These are phyloP conservation scores for Vombatus ursinus DNA, from an alignment of 2,113 vertebrate species.

Conservation along the genomic window DNA sequence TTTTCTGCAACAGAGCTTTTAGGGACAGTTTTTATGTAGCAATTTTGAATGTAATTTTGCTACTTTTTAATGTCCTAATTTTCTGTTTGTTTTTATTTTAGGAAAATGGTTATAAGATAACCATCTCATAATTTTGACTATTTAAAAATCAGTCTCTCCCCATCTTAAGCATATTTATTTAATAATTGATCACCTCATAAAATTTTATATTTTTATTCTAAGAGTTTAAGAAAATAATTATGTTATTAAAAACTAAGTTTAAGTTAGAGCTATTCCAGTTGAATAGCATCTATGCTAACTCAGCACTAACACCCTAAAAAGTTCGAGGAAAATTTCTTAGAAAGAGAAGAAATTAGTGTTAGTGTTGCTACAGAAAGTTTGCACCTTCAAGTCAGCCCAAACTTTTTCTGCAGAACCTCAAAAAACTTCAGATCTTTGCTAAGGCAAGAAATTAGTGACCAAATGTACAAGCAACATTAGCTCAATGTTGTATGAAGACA, in stretches of 20 bases:
- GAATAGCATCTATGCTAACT: neutral
- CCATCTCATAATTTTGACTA: conserved; percentile 62
- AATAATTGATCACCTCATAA: conserved; percentile 61
- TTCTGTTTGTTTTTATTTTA: conserved; percentile 72
- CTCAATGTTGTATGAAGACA: no score
- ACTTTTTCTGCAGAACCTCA: neutral
- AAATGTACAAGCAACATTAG: no score
- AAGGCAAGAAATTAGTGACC: neutral
- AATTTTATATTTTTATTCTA: conserved; percentile 37
- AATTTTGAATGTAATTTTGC: conserved; percentile 60
- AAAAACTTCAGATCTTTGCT: neutral
- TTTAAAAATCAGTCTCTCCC: conserved; percentile 15
- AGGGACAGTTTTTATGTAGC: conserved; percentile 50
- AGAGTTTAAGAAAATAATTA: neutral
- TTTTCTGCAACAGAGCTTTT: conserved; percentile 27
- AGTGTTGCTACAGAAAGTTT: neutral
- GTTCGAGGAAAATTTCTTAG: no score
- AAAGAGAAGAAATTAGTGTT: no score
- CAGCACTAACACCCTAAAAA: neutral
- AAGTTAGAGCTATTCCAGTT: neutral
- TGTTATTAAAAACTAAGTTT: neutral
- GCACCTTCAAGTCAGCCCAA: neutral
- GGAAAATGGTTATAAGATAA: conserved; percentile 43
- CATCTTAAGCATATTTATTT: conserved; percentile 36
- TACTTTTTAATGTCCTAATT: conserved; percentile 71